Evolutionary conservation across 2,888 invertebrate genomes (phyloP), one percentile per base, ranked within the genome.

Genomic region (Germaria angustata): DNA sequence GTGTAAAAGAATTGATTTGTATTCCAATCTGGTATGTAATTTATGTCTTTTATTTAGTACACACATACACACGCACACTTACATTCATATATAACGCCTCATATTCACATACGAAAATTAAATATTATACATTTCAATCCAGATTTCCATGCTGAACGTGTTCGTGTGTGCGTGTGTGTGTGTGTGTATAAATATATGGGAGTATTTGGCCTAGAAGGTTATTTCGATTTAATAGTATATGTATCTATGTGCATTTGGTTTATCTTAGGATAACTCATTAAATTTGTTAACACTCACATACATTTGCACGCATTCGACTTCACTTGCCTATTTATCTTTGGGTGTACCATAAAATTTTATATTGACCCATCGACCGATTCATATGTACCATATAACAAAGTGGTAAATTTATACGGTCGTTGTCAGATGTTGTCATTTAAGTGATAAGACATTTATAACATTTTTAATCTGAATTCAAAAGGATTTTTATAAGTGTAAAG

Each of bases 41-140:
- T 73, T 63, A 53, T 61, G 71, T 59, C 49, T 66, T 39, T 66
- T 49, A 57, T 66, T 66, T 49, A 65, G 24, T 9, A 65, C 44
- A 51, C 28, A 53, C 5, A n/a, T 17, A 57, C 22, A 51, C 22
- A 24, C 22, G n/a, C 28, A 41, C 2, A 13, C 17, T 11, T 4
- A 17, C 34, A 17, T n/a, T n/a, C n/a, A n/a, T n/a, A n/a, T n/a
- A n/a, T n/a, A n/a, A n/a, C n/a, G n/a, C n/a, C n/a, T n/a, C n/a
- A n/a, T n/a, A n/a, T n/a, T n/a, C n/a, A n/a, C n/a, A n/a, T n/a
- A n/a, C n/a, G n/a, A n/a, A n/a, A n/a, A n/a, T n/a, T n/a, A n/a
- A n/a, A n/a, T n/a, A n/a, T n/a, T n/a, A n/a, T n/a, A n/a, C n/a
- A n/a, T n/a, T n/a, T 20, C 20, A 39, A 59, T 22, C n/a, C 11